Conservation (phyloP, 2,888 invertebrate species). For the Petrophora chlorosata region DNA sequence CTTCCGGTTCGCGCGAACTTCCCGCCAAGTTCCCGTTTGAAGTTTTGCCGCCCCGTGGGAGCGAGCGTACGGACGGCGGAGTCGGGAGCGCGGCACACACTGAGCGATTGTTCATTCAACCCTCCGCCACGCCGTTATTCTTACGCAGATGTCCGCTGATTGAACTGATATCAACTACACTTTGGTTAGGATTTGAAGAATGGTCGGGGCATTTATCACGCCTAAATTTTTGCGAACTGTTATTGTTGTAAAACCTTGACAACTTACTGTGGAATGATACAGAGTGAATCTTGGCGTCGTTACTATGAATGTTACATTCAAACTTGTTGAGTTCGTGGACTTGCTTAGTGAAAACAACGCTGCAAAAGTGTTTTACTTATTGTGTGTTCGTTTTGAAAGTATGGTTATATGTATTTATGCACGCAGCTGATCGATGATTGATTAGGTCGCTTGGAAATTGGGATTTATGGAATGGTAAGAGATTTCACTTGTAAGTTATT, state of each 20-base stretch:
- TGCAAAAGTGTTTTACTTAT: too few relatives aligned
- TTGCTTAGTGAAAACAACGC: too few relatives aligned
- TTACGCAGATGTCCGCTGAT: constrained; percentile 77
- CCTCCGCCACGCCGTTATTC: constrained; percentile 73
- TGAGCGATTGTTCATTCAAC: constrained; percentile 78
- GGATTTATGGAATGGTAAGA: too few relatives aligned
- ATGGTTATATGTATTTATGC: too few relatives aligned
- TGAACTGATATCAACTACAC: constrained; percentile 47
- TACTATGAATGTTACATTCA: not conserved
- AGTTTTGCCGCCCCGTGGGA: constrained; percentile 60
- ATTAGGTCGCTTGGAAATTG: too few relatives aligned
- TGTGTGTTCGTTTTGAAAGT: too few relatives aligned
- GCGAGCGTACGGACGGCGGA: constrained; percentile 58
- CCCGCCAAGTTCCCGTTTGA: too few relatives aligned
- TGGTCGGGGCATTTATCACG: not conserved
- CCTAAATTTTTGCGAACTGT: not conserved
- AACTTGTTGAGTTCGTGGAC: constrained; percentile 3
- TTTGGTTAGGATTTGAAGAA: constrained; percentile 7
- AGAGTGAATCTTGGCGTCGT: not conserved
- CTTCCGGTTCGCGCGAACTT: constrained; percentile 41
- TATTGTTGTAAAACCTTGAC: too few relatives aligned
- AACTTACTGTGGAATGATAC: too few relatives aligned
- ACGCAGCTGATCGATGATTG: too few relatives aligned
- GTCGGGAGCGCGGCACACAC: constrained; percentile 71
- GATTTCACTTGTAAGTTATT: too few relatives aligned